A percentile compares a stretch with the other conserved stretches of the same genome.
Evolutionary conservation across 2,113 vertebrate species (phyloP).

Genomic region (Brachypodius melanocephalos): DNA sequence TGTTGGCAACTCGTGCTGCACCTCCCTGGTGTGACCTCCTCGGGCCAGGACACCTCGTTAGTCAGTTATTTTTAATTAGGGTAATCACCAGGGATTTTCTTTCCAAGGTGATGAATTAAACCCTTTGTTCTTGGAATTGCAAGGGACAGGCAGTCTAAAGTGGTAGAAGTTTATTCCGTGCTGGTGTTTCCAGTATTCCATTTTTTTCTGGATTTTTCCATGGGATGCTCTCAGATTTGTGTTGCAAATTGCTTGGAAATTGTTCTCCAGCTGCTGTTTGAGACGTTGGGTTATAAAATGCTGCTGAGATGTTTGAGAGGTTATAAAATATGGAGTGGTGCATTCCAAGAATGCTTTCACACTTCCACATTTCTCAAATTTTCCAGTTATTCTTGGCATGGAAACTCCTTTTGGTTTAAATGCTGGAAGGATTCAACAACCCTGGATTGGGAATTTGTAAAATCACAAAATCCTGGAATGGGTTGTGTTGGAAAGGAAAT

Average conservation of each 20-base stretch:
- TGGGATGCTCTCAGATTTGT: neutral
- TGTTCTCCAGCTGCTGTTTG: neutral
- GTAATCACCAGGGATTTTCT: neutral
- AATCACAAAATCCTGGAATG: neutral
- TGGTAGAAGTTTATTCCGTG: neutral
- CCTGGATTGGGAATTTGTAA: neutral
- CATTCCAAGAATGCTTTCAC: neutral
- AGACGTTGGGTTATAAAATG: too few relatives aligned
- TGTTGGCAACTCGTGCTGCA: too few relatives aligned
- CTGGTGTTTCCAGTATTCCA: neutral
- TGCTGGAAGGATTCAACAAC: fast-evolving
- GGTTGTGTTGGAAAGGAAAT: neutral
- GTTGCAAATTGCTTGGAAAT: neutral
- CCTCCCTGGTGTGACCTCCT: neutral
- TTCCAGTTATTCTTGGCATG: fast-evolving
- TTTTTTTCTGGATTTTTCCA: neutral
- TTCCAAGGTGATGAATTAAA: neutral
- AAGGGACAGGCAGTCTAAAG: fast-evolving
- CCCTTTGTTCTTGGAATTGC: neutral
- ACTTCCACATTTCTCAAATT: neutral
- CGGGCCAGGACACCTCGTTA: fast-evolving
- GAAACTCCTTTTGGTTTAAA: neutral
- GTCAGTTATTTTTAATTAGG: neutral
- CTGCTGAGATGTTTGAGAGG: too few relatives aligned
- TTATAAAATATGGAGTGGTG: neutral